A percentile compares a stretch with the other conserved stretches of the same genome.
These are phyloP conservation scores for Drosophila borborema DNA, from an alignment of 2,888 invertebrate species.

Conservation along the genomic window DNA sequence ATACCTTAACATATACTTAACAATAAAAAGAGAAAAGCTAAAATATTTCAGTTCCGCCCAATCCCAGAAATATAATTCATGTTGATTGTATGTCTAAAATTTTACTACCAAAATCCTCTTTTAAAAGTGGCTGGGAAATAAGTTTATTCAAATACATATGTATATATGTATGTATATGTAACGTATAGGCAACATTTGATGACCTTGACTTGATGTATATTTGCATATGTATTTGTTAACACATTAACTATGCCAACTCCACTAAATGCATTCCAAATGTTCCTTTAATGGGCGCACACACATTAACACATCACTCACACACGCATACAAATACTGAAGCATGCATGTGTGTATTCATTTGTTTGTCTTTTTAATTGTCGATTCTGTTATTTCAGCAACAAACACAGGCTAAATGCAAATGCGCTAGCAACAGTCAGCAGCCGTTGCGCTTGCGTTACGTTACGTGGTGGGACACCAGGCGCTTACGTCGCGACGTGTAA, in stretches of 20 bases:
- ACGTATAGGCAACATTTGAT: neutral
- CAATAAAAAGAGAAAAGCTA: no score
- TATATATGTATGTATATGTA: neutral
- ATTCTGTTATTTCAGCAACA: slow-evolving; percentile 37
- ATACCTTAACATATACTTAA: no score
- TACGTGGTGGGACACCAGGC: slow-evolving; percentile 12
- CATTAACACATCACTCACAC: neutral
- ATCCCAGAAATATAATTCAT: no score
- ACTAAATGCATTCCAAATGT: slow-evolving; percentile 40
- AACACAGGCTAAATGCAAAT: slow-evolving; percentile 42
- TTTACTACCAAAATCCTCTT: neutral
- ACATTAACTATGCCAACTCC: slow-evolving; percentile 38
- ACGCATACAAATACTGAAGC: neutral
- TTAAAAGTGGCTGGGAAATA: neutral
- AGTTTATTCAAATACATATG: neutral
- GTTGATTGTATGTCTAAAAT: no score
- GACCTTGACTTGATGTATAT: slow-evolving; percentile 49
- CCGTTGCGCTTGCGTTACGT: slow-evolving; percentile 26
- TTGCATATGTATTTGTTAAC: slow-evolving; percentile 25
- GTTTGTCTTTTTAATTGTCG: slow-evolving; percentile 68
- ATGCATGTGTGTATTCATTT: slow-evolving; percentile 12
- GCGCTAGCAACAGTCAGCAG: slow-evolving; percentile 23
- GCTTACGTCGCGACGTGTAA: slow-evolving; percentile 29
- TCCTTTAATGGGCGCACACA: slow-evolving; percentile 30
- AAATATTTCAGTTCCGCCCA: no score